A percentile compares a stretch with the other conserved stretches of the same genome.
Evolutionary conservation across 2,888 invertebrate species (phyloP).

Genomic region (Dioctria linearis): DNA sequence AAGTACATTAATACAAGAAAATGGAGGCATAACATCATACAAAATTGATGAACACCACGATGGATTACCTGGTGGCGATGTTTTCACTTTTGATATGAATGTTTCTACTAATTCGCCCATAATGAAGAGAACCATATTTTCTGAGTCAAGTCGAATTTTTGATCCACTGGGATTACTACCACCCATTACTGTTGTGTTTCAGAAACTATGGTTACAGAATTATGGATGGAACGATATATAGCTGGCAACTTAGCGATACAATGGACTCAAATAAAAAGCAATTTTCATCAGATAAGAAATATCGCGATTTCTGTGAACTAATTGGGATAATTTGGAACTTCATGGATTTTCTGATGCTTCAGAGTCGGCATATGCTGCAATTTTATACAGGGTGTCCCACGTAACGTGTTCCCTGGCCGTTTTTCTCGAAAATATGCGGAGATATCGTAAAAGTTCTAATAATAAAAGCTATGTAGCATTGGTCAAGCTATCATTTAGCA

Average conservation of each 20-base stretch:
- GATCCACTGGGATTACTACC: slow-evolving; percentile 49
- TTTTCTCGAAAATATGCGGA: too few species aligned
- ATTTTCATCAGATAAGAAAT: neutral
- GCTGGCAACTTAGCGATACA: too few species aligned
- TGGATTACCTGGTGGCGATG: neutral
- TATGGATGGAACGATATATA: slow-evolving; percentile 1
- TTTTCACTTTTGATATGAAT: slow-evolving; percentile 9
- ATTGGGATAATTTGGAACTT: neutral
- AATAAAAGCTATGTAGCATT: too few species aligned
- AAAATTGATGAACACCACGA: neutral
- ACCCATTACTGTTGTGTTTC: slow-evolving; percentile 45
- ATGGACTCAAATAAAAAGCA: neutral
- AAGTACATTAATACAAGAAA: too few species aligned
- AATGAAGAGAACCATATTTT: slow-evolving; percentile 60
- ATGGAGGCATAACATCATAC: neutral
- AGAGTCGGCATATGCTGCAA: neutral
- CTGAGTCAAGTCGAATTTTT: slow-evolving; percentile 51
- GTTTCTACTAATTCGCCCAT: slow-evolving; percentile 54
- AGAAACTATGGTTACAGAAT: slow-evolving; percentile 55
- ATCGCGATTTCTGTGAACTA: neutral
- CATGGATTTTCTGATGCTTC: slow-evolving; percentile 4
- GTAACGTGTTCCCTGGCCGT: too few species aligned
- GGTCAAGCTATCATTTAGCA: too few species aligned
- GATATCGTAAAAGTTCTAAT: too few species aligned
- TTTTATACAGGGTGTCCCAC: neutral